phyloP scores from a whole-genome alignment of 1,140 invertebrate species.

The Plectrocnemia conspersa region DNA sequence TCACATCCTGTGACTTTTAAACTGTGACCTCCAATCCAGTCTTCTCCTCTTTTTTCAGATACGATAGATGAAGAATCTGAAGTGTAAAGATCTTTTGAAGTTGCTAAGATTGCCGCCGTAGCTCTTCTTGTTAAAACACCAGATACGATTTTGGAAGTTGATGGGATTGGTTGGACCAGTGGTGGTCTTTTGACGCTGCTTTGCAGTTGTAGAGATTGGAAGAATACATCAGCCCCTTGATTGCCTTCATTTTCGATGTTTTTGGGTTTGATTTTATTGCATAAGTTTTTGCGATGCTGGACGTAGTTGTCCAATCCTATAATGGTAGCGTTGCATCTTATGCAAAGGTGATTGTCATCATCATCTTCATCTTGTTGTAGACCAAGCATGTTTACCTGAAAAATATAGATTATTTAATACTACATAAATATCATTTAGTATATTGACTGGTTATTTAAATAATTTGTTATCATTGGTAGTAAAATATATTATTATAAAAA shows the following conservation, averaged over 20 bases:
- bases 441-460: no score
- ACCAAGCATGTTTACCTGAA: constrained; percentile 25
- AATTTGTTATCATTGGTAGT: no score
- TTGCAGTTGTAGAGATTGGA: constrained; percentile 77
- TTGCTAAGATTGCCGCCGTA: constrained; percentile 41
- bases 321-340: constrained; percentile 78
- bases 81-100: constrained; percentile 10
- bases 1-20: constrained; percentile 50
- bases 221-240: constrained; percentile 76
- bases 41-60: constrained; percentile 44
- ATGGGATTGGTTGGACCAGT: constrained; percentile 39
- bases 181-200: constrained; percentile 61
- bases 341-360: constrained; percentile 78
- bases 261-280: constrained; percentile 42
- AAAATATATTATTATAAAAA: no score
- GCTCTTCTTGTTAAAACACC: constrained; percentile 47
- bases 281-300: constrained; percentile 67
- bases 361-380: constrained; percentile 53
- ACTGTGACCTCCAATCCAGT: constrained; percentile 57
- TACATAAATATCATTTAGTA: no score
- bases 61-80: constrained; percentile 10
- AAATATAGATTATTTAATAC: no score
- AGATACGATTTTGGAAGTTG: constrained; percentile 43
- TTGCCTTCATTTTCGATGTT: constrained; percentile 38
- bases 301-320: constrained; percentile 78